Conservation (phyloP, 2,797 vertebrate species). For the Menidia menidia region DNA sequence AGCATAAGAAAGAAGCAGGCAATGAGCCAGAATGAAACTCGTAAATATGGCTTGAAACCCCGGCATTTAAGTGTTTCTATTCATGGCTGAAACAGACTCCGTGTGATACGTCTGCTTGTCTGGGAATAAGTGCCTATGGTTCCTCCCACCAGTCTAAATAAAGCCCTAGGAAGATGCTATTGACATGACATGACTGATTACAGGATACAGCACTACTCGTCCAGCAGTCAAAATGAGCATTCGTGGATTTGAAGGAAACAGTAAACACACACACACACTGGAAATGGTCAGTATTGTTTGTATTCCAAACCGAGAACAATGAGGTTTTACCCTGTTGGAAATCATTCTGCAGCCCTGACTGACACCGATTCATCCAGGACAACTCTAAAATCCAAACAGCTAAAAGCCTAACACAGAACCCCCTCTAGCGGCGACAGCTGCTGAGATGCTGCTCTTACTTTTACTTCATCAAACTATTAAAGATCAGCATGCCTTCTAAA, state of each 20-base stretch:
- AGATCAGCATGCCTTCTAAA: too few species aligned
- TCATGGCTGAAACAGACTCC: constrained; percentile 10
- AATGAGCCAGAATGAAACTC: not conserved
- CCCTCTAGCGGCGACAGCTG: too few species aligned
- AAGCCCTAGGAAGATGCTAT: constrained; percentile 10
- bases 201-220: constrained; percentile 9
- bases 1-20: not conserved
- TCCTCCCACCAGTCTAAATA: constrained; percentile 25
- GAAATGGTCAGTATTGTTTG: too few species aligned
- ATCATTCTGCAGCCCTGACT: too few species aligned
- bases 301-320: not conserved
- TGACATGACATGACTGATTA: constrained; percentile 16
- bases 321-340: not conserved
- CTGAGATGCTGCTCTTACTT: too few species aligned
- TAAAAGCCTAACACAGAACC: too few species aligned
- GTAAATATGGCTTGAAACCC: not conserved
- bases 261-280: not conserved
- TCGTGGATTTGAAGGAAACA: not conserved
- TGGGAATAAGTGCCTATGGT: constrained; percentile 9
- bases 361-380: too few species aligned
- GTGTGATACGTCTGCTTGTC: not conserved
- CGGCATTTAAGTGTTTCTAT: constrained; percentile 6
- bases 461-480: too few species aligned
- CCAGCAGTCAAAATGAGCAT: not conserved
- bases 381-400: too few species aligned